These are phyloP conservation scores for Choristoneura rosaceana DNA, from an alignment of 2,888 invertebrate genomes.

Conservation along the genomic window DNA sequence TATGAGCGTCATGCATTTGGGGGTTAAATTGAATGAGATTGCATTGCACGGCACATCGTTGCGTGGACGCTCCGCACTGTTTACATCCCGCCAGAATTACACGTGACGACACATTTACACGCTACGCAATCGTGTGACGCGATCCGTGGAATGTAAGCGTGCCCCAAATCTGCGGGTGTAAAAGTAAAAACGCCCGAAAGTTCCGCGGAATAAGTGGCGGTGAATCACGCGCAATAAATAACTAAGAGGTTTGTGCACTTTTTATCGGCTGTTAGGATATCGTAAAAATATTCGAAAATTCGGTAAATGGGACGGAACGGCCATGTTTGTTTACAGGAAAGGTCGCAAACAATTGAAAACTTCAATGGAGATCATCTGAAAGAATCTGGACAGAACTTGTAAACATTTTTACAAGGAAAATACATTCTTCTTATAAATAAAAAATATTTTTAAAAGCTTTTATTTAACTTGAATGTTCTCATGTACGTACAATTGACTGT, in stretches of 20 bases:
- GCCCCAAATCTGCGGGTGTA: conserved; percentile 44
- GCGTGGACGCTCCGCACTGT: conserved; percentile 48
- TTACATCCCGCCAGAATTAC: conserved; percentile 58
- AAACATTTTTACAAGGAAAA: neutral
- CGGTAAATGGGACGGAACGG: conserved; percentile 20
- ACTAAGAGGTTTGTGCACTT: conserved; percentile 44
- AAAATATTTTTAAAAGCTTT: neutral
- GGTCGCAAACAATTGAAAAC: conserved; percentile 19
- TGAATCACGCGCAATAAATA: conserved; percentile 56
- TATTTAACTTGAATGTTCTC: no score
- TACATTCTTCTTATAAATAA: neutral
- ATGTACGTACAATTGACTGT: no score
- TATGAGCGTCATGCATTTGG: no score
- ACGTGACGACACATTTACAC: conserved; percentile 58
- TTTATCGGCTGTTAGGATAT: conserved; percentile 50
- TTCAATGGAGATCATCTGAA: conserved; percentile 17
- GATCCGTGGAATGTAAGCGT: conserved; percentile 46
- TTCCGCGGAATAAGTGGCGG: conserved; percentile 47
- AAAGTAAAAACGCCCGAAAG: conserved; percentile 19
- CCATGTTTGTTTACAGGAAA: conserved; percentile 22
- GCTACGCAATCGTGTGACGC: conserved; percentile 54
- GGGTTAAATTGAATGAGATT: conserved; percentile 9
- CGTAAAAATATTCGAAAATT: conserved; percentile 43
- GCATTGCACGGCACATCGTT: neutral
- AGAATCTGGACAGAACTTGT: neutral